Base-by-base conservation (phyloP, 2,888 invertebrate genomes). In the Agrilus cyanescens region DNA sequence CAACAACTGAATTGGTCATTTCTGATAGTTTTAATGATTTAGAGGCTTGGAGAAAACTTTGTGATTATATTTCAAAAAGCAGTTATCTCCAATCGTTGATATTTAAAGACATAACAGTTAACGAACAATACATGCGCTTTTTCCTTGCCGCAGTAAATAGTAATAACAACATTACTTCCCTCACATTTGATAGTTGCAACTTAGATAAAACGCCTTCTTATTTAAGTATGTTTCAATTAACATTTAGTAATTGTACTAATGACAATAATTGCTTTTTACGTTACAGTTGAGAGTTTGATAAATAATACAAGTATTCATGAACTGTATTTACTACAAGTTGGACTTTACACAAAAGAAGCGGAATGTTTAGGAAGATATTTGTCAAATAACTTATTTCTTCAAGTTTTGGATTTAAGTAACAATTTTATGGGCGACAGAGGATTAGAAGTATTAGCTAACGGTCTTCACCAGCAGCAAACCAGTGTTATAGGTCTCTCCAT, bases 401-500 rank as follows among this genome's bases (percentile, higher is more conserved):
- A 58, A 53, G 59, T 64, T 13, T 51, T 65, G 41, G 62, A 65
- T 49, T 57, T 65, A 30, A 61, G 63, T 50, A 63, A 65, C 49
- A 65, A 65, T 50, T 56, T 53, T 45, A 60, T 65, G 41, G 65
- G 65, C 13, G 65, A 65, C 50, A 53, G 62, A 32, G 65, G 65
- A 4, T 49, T 65, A 14, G 61, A 63, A 46, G 58, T 54, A 6
- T 48, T 65, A 10, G 57, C 61, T 13, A 61, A 57, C 53, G 63
- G 63, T 34, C 50, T 64, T 25, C 55, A 53, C 34, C 56, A 56
- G 39, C 63, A 62, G 46, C 7, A 29, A 12, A 56, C 49, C 10
- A 47, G 36, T 16, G 29, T 44, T 30, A 35, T 44, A 38, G 63
- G 62, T 7, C 45, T 65, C 15, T 60, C 61, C 6, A 62, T 61